Evolutionary conservation across 2,113 vertebrate species (phyloP).

Genomic region (Zosterops pallidus): DNA sequence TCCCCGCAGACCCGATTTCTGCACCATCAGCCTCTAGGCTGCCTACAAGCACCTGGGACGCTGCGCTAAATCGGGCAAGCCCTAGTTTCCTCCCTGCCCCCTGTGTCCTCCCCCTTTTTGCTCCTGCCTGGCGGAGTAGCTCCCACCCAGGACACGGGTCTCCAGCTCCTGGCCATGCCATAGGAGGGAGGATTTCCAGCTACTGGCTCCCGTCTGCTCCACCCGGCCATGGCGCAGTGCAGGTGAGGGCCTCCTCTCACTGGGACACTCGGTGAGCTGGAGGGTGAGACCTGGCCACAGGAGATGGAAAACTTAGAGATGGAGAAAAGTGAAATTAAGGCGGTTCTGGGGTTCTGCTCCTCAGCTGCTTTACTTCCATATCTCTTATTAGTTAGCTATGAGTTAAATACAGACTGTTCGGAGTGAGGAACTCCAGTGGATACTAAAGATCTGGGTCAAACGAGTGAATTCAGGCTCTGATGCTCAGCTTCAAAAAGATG

Average conservation of each 20-base stretch:
- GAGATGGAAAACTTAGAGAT: not conserved
- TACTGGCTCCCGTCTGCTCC: rapidly evolving
- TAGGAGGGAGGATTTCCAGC: not conserved
- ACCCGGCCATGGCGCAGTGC: not conserved
- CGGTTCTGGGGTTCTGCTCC: not conserved
- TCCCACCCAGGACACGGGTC: not conserved
- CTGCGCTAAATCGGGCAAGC: not conserved
- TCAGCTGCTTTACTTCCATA: rapidly evolving
- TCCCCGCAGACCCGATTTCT: not conserved
- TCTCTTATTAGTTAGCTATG: rapidly evolving
- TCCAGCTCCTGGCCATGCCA: not conserved
- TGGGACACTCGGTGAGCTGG: not conserved
- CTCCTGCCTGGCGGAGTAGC: not conserved
- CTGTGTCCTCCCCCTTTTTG: rapidly evolving
- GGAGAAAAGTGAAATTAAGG: not conserved
- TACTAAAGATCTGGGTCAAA: not conserved
- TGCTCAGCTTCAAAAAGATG: not conserved
- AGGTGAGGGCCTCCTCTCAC: not conserved
- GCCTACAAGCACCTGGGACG: not conserved
- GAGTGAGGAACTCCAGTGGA: not conserved
- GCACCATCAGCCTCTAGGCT: rapidly evolving
- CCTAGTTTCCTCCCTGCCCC: rapidly evolving
- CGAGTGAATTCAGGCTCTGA: not conserved
- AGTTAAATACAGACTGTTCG: not conserved
- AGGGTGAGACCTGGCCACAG: not conserved